phyloP scores from a whole-genome alignment of 2,797 vertebrate genomes.

The Helostoma temminkii region DNA sequence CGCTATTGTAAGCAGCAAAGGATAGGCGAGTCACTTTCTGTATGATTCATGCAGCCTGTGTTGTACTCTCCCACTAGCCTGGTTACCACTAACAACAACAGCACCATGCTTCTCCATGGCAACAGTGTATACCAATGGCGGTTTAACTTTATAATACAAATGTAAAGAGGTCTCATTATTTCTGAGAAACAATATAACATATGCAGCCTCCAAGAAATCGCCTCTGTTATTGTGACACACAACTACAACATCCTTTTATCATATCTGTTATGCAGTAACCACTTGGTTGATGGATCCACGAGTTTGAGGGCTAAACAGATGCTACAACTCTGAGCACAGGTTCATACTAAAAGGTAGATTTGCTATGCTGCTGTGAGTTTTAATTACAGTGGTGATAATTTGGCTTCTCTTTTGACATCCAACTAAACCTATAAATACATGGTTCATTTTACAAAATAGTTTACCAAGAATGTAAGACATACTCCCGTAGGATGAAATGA shows the following conservation, averaged over 20 bases:
- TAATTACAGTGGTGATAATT: not conserved
- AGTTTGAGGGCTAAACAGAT: not conserved
- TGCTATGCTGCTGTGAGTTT: not conserved
- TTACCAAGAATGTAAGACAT: not conserved
- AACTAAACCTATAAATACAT: not conserved
- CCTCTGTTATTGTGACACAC: not conserved
- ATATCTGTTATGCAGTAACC: too few species aligned
- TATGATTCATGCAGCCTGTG: constrained; percentile 56
- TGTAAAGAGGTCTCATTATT: constrained; percentile 5
- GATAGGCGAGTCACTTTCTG: constrained; percentile 20
- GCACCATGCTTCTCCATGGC: constrained; percentile 35
- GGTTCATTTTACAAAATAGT: not conserved
- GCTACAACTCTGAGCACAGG: not conserved
- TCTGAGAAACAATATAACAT: not conserved
- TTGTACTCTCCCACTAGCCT: constrained; percentile 7
- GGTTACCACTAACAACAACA: constrained; percentile 61
- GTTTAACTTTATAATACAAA: constrained; percentile 49
- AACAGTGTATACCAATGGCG: constrained; percentile 49
- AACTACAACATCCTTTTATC: too few species aligned
- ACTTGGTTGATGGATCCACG: not conserved
- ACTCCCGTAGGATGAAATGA: not conserved
- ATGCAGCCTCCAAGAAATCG: not conserved
- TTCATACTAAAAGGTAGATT: not conserved
- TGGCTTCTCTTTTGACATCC: not conserved
- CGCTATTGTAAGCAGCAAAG: not conserved